Evolutionary conservation across 2,797 vertebrate species (phyloP), one percentile per base, ranked within the genome.

Genomic region (Muscicapa striata): DNA sequence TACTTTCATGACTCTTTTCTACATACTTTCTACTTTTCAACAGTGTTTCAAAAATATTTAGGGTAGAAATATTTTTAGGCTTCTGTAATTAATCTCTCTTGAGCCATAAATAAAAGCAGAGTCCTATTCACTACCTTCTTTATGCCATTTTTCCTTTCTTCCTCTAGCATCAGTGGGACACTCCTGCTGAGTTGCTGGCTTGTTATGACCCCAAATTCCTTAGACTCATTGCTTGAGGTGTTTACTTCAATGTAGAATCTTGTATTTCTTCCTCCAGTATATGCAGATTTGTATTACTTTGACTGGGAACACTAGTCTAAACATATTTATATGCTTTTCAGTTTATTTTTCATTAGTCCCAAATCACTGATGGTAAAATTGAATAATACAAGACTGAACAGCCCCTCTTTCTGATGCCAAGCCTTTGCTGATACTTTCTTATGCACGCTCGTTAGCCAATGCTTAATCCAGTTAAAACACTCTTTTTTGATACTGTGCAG

Each of bases 401-500:
- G 11, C 3, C 3, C 9, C 13, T 48, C 58, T 61, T 89, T 78
- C 58, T 80, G 36, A 41, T 62, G n/a, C 13, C 2, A 11, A 41
- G 21, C 17, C 12, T 87, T 85, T 84, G 40, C 27, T 62, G 43
- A 68, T 87, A 54, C 34, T 93, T 86, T 93, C 40, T 85, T 80
- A 78, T 64, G 58, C 29, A 16, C 38, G 54, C 48, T 89, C 0
- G 4, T 75, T 68, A 95, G 6, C 32, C 55, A 86, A 34, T 11
- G 41, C 51, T 83, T 93, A 95, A 95, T 92, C 82, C 76, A 62
- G 55, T 91, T 92, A 95, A 94, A 81, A 87, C 57, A 75, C 0
- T 1, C 55, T 90, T 81, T 93, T 75, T 89, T 96, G 91, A 92
- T 95, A 95, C 74, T 89, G 45, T 91, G 76, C 79, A 92, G 79